Percentiles rank a stretch among this genome's conserved stretches.
phyloP scores from a whole-genome alignment of 2,797 vertebrate genomes.

The Sebastes trivittatus region DNA sequence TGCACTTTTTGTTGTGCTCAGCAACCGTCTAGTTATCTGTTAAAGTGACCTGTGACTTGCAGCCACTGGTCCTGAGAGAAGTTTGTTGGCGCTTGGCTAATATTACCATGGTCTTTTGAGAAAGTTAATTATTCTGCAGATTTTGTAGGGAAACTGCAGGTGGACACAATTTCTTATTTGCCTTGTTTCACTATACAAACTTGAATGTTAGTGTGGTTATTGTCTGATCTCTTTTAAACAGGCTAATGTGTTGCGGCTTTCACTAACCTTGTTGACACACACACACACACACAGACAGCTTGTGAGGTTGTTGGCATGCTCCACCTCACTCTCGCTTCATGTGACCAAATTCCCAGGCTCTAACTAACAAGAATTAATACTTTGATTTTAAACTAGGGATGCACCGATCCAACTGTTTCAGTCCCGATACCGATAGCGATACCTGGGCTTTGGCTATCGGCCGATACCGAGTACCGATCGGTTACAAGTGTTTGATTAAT shows the following conservation, averaged over 20 bases:
- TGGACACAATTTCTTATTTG: neutral
- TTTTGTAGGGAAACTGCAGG: neutral
- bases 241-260: neutral
- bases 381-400: neutral
- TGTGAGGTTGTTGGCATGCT: constrained; percentile 15
- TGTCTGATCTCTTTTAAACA: neutral
- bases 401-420: too few relatives aligned
- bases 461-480: accelerated
- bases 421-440: too few relatives aligned
- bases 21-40: neutral
- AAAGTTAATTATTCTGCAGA: neutral
- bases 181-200: neutral
- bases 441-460: too few relatives aligned
- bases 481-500: too few relatives aligned
- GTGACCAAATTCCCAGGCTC: constrained; percentile 1
- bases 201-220: neutral
- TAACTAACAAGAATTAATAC: constrained; percentile 18
- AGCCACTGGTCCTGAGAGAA: neutral
- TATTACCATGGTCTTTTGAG: neutral
- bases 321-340: constrained; percentile 1
- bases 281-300: neutral
- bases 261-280: neutral
- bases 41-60: neutral
- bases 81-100: neutral
- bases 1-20: neutral